Evolutionary conservation across 2,888 invertebrate species (phyloP).

Genomic region (Bombylius major): DNA sequence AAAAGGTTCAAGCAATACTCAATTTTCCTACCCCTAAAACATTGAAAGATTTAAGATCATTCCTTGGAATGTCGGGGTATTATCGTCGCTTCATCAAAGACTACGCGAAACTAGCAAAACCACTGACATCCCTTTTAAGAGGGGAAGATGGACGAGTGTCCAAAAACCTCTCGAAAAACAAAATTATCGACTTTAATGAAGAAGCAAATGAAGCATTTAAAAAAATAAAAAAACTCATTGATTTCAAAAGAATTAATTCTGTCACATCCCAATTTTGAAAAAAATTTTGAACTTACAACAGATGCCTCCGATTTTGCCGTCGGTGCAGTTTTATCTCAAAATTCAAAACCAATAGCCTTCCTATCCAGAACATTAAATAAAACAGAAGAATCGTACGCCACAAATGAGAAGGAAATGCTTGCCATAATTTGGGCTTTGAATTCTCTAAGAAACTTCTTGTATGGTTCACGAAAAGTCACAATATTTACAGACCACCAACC

Average conservation of each 20-base stretch:
- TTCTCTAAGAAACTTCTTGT: constrained; percentile 9
- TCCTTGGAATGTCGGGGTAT: constrained; percentile 15
- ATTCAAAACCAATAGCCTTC: constrained; percentile 5
- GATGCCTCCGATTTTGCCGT: constrained; percentile 6
- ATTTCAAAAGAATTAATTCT: neutral
- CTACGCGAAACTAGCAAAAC: constrained; percentile 16
- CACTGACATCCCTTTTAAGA: too few species aligned
- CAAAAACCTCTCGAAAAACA: too few species aligned
- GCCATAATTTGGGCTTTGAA: too few species aligned
- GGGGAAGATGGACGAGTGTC: too few species aligned
- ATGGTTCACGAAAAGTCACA: constrained; percentile 9
- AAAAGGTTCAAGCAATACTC: constrained; percentile 16
- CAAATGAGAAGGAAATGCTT: constrained; percentile 11
- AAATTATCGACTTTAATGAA: constrained; percentile 8
- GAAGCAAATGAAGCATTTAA: constrained; percentile 4
- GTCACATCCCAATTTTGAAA: neutral
- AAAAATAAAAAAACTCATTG: neutral
- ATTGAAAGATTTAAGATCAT: constrained; percentile 12
- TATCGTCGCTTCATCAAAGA: constrained; percentile 15
- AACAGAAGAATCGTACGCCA: constrained; percentile 11
- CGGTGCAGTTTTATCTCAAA: constrained; percentile 4
- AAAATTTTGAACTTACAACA: constrained; percentile 3
- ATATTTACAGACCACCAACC: constrained; percentile 14
- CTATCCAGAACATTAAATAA: constrained; percentile 10
- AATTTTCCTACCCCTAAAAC: constrained; percentile 15